These are phyloP conservation scores for Copidosoma aretas DNA, from an alignment of 2,888 invertebrate genomes.

Conservation along the genomic window DNA sequence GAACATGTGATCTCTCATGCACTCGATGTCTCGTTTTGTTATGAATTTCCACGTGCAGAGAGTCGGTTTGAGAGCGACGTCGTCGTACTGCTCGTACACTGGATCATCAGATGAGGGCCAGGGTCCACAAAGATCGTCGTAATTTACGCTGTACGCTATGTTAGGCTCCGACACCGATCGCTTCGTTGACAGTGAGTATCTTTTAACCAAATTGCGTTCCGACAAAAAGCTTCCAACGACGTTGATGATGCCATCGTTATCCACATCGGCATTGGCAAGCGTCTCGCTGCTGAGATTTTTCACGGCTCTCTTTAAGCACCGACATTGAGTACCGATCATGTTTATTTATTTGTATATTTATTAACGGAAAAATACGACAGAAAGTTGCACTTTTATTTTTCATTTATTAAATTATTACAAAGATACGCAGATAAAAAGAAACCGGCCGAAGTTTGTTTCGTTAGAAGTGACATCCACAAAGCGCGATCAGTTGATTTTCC, in stretches of 20 bases:
- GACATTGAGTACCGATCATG: constrained; percentile 31
- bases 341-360: not conserved
- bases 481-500: constrained; percentile 26
- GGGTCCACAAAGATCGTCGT: constrained; percentile 52
- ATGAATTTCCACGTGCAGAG: constrained; percentile 51
- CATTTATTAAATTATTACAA: constrained; percentile 8
- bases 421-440: constrained; percentile 23
- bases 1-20: constrained; percentile 46
- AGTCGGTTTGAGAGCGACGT: constrained; percentile 39
- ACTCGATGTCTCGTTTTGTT: constrained; percentile 44
- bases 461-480: constrained; percentile 31
- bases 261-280: constrained; percentile 12
- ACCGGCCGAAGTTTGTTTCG: constrained; percentile 32
- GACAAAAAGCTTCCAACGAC: constrained; percentile 32
- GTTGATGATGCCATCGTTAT: constrained; percentile 6
- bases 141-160: constrained; percentile 45
- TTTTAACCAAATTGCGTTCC: constrained; percentile 33
- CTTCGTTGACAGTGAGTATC: constrained; percentile 12
- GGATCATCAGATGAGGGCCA: constrained; percentile 47
- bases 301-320: constrained; percentile 33
- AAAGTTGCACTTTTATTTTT: constrained; percentile 36
- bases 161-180: constrained; percentile 44
- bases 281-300: constrained; percentile 33
- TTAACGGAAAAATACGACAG: constrained; percentile 28
- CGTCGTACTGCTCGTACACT: constrained; percentile 31